phyloP scores from a whole-genome alignment of 2,113 vertebrate species.

The Corvus cornix region DNA sequence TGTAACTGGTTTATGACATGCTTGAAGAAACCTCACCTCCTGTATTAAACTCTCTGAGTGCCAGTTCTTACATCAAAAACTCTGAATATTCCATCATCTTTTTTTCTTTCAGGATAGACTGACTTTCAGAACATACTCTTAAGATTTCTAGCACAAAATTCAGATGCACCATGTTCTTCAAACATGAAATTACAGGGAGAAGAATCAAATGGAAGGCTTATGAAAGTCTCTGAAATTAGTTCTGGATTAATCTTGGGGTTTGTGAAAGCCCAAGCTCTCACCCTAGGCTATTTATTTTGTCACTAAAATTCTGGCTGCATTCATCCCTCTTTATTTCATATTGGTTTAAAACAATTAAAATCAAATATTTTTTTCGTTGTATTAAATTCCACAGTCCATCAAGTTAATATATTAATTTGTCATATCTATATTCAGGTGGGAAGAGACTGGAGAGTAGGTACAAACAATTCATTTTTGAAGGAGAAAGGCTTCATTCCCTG shows the following conservation, averaged over 20 bases:
- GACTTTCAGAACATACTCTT: background rate
- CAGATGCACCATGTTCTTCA: background rate
- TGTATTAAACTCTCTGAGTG: background rate
- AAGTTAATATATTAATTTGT: slow-evolving; percentile 1
- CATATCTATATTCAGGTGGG: background rate
- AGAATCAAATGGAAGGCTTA: background rate
- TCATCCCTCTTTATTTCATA: background rate
- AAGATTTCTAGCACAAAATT: background rate
- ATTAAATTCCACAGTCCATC: background rate
- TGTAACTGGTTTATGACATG: background rate
- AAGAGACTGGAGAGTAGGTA: background rate
- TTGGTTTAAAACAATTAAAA: background rate
- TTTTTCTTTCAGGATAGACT: background rate
- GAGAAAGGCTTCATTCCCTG: slow-evolving; percentile 5
- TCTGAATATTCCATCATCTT: background rate
- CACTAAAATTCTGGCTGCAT: background rate
- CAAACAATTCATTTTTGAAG: slow-evolving; percentile 25
- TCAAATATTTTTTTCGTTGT: background rate
- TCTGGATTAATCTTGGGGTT: background rate
- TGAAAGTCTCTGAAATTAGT: background rate
- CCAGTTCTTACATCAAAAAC: background rate
- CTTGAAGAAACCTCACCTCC: background rate
- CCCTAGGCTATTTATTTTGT: background rate
- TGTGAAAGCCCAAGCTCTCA: background rate
- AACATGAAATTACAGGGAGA: background rate